Conservation (phyloP, 1,140 invertebrate genomes). For the Hestina assimilis region DNA sequence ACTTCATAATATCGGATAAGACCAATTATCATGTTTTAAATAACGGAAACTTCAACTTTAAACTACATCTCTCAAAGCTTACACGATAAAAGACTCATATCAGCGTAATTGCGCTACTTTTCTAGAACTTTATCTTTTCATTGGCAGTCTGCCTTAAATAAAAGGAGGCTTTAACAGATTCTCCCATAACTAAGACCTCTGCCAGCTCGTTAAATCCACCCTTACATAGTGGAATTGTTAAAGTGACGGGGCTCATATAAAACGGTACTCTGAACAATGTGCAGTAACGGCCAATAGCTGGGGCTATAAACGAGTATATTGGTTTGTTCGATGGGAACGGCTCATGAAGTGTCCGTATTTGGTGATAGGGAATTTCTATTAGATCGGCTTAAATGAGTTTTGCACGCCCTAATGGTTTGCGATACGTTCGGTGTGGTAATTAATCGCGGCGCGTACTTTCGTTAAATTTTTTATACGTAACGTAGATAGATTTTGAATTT, state of each 20-base stretch:
- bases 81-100: constrained; percentile 5
- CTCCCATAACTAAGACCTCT: constrained; percentile 33
- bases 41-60: background rate
- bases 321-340: constrained; percentile 15
- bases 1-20: no score
- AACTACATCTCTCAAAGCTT: background rate
- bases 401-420: constrained; percentile 21
- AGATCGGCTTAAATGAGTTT: constrained; percentile 28
- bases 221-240: constrained; percentile 21
- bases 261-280: constrained; percentile 21
- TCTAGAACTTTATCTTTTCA: constrained; percentile 22
- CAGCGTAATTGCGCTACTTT: constrained; percentile 17
- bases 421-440: constrained; percentile 9
- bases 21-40: background rate
- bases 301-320: constrained; percentile 18
- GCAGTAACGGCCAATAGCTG: constrained; percentile 14
- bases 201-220: constrained; percentile 37
- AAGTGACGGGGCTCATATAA: constrained; percentile 29
- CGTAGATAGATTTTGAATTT: background rate
- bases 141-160: constrained; percentile 50
- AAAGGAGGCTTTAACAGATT: constrained; percentile 37
- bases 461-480: constrained; percentile 13
- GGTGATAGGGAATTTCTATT: constrained; percentile 27
- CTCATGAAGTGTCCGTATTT: constrained; percentile 23
- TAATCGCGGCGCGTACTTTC: constrained; percentile 2